These are phyloP conservation scores for Ecliptopera silaceata DNA, from an alignment of 2,888 invertebrate genomes.

Conservation along the genomic window DNA sequence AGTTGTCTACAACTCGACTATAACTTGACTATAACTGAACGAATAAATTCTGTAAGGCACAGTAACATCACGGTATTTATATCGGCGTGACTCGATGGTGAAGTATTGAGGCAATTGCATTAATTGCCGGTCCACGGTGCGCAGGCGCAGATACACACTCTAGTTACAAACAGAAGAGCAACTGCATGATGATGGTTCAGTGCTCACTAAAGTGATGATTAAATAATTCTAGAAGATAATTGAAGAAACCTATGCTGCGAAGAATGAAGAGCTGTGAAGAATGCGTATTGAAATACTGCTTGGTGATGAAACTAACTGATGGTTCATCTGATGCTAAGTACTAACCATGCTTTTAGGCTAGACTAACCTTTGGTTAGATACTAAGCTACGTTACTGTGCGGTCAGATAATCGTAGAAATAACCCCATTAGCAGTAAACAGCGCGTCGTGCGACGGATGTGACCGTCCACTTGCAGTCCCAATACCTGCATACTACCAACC, in stretches of 20 bases:
- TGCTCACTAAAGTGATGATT: no score
- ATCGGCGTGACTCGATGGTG: slow-evolving; percentile 20
- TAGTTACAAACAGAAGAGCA: neutral
- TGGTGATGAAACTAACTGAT: no score
- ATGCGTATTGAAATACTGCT: no score
- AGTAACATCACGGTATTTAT: slow-evolving; percentile 12
- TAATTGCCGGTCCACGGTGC: slow-evolving; percentile 28
- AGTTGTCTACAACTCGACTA: neutral
- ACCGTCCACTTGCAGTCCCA: neutral
- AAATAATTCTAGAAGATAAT: no score
- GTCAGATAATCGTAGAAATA: neutral
- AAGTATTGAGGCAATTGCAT: slow-evolving; percentile 28
- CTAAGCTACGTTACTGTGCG: slow-evolving; percentile 1
- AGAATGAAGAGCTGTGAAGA: no score
- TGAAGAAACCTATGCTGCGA: no score
- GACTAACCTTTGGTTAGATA: no score
- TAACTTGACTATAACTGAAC: no score
- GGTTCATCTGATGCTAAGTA: no score
- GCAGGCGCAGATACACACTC: neutral
- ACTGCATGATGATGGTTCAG: neutral
- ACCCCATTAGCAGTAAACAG: slow-evolving; percentile 33
- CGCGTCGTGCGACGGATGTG: slow-evolving; percentile 28
- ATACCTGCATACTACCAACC: neutral
- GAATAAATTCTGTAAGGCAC: neutral
- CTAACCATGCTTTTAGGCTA: no score